phyloP scores from a whole-genome alignment of 2,113 vertebrate species.

The Rana temporaria region DNA sequence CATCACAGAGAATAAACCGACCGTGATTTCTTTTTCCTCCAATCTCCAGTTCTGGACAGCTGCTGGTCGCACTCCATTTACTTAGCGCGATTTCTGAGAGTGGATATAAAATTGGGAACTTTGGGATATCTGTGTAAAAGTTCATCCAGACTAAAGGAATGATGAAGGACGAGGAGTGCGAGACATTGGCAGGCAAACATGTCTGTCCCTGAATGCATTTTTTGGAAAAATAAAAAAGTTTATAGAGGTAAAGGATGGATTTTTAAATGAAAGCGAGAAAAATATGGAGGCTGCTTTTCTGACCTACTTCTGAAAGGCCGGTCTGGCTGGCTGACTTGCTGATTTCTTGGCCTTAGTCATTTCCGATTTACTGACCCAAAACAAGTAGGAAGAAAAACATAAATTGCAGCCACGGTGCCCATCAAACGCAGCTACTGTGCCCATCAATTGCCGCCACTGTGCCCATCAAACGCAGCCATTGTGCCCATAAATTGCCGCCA shows the following conservation, averaged over 20 bases:
- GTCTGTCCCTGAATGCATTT: not conserved
- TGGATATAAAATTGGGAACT: not conserved
- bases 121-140: conserved; percentile 7
- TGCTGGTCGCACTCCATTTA: not conserved
- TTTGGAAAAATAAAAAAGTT: not conserved
- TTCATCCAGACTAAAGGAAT: conserved; percentile 23
- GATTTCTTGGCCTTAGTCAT: too few species aligned
- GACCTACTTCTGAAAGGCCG: too few species aligned
- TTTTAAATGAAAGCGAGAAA: not conserved
- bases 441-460: too few species aligned
- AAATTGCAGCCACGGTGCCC: too few species aligned
- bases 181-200: not conserved
- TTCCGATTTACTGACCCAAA: too few species aligned
- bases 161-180: not conserved
- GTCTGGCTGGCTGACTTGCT: too few species aligned
- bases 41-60: not conserved
- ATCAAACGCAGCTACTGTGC: too few species aligned
- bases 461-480: too few species aligned
- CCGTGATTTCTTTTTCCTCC: not conserved
- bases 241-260: not conserved
- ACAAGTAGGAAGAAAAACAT: too few species aligned
- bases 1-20: not conserved
- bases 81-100: not conserved
- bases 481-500: too few species aligned
- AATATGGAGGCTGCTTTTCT: too few species aligned